Base-by-base conservation (phyloP, 2,888 invertebrate species). In the Ichneumoninae sp. region DNA sequence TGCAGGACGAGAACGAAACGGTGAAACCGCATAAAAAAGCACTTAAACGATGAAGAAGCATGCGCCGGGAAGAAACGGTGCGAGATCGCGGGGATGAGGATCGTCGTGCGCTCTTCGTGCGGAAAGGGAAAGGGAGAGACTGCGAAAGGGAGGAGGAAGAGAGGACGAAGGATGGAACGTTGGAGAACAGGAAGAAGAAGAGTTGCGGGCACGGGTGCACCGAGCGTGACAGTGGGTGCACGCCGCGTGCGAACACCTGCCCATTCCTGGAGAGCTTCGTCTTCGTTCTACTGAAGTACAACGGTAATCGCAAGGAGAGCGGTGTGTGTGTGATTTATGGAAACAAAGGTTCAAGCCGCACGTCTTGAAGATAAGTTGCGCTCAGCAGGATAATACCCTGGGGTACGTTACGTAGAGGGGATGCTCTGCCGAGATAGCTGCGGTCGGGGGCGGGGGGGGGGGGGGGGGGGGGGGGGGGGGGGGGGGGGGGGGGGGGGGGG, bases 151-250 rank as follows among this genome's bases (percentile, higher is more conserved):
- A 68, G 71, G 69, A 52, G 74, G 44, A 26, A 30, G 60, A 75
- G 84, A 83, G 87, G 76, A 76, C 71, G 70, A 82, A 86, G 86
- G 87, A 83, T 83, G 84, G 86, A 86, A 83, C 83, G 85, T 84
- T 86, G 86, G 83, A 86, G 86, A 88, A 87, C 78, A 88, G 88
- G 88, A 89, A 88, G 85, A 78, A 75, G 83, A 87, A 86, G 89
- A 88, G 87, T 87, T 89, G 89, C 88, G 88, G 88, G 88, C 91
- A 91, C 92, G 93, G 92, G 92, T 91, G 93, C 92, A 92, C 88
- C 88, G 86, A 92, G 93, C 93, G 93, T 93, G 93, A 93, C 93
- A 93, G 92, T 93, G 93, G 93, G 91, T 92, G 89, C 88, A 50
- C 81, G 77, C 77, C 80, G 83, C 84, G 90, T 90, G 82, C 88